phyloP scores from a whole-genome alignment of 2,797 vertebrate genomes.

The Typhlichthys subterraneus region DNA sequence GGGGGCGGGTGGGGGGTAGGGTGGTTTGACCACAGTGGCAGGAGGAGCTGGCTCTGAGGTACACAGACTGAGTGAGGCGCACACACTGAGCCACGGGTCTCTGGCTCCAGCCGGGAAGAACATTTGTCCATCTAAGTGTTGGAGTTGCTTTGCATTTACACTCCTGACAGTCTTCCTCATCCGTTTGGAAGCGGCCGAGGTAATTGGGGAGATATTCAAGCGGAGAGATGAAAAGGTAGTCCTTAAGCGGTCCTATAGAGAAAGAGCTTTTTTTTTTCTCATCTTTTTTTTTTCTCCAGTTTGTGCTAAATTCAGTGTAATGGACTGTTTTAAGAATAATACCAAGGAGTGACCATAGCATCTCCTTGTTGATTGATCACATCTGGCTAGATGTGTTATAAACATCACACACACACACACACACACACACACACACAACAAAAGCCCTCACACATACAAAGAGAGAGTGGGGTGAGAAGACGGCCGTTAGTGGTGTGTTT shows the following conservation, averaged over 20 bases:
- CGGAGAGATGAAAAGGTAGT: slow-evolving; percentile 67
- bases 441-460: slow-evolving; percentile 18
- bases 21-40: slow-evolving; percentile 46
- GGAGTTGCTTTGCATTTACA: slow-evolving; percentile 67
- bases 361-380: slow-evolving; percentile 60
- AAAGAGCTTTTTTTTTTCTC: slow-evolving; percentile 53
- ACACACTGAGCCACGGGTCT: slow-evolving; percentile 65
- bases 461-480: slow-evolving; percentile 36
- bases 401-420: slow-evolving; percentile 35
- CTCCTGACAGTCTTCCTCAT: slow-evolving; percentile 70
- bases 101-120: slow-evolving; percentile 69
- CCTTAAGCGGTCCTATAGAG: slow-evolving; percentile 61
- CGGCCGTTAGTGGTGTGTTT: slow-evolving; percentile 57
- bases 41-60: slow-evolving; percentile 64
- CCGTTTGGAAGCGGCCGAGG: slow-evolving; percentile 59
- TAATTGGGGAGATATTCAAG: slow-evolving; percentile 72
- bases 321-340: slow-evolving; percentile 65
- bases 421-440: slow-evolving; percentile 25
- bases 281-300: slow-evolving; percentile 39
- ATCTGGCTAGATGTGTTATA: slow-evolving; percentile 55
- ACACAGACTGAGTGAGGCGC: slow-evolving; percentile 11
- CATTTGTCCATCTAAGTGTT: slow-evolving; percentile 74
- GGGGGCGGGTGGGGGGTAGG: neutral
- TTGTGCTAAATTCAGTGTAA: slow-evolving; percentile 60
- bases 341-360: slow-evolving; percentile 64